These are phyloP conservation scores for Lucinisca nassula DNA, from an alignment of 2,888 invertebrate species.

Conservation along the genomic window DNA sequence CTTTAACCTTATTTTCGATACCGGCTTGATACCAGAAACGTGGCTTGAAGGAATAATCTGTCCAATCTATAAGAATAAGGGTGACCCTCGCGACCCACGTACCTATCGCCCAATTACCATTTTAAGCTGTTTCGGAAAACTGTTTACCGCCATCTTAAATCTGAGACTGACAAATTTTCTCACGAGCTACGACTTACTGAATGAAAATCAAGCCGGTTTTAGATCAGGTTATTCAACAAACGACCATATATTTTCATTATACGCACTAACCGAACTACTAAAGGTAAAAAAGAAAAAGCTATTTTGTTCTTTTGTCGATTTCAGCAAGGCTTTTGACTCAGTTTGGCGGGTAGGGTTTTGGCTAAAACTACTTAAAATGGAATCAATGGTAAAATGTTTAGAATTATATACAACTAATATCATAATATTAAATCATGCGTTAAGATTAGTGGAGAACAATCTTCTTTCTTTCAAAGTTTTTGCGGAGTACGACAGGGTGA, in stretches of 20 bases:
- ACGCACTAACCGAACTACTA: constrained; percentile 32
- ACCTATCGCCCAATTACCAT: too few relatives aligned
- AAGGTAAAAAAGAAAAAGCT: constrained; percentile 39
- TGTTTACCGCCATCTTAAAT: too few relatives aligned
- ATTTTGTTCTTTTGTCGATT: constrained; percentile 35
- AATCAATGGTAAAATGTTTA: constrained; percentile 47
- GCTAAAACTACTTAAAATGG: constrained; percentile 24
- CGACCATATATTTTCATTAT: constrained; percentile 42
- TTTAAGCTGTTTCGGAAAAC: too few relatives aligned
- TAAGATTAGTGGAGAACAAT: not conserved
- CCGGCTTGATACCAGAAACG: too few relatives aligned
- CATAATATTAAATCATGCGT: constrained; percentile 41
- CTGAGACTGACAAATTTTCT: constrained; percentile 33
- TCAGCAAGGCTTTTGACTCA: constrained; percentile 33
- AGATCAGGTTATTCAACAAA: constrained; percentile 24
- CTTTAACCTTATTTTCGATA: too few relatives aligned
- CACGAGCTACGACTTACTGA: constrained; percentile 8
- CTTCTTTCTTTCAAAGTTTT: constrained; percentile 1
- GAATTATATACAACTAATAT: constrained; percentile 43
- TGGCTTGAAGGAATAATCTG: too few relatives aligned
- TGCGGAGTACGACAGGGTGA: constrained; percentile 41
- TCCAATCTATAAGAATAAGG: too few relatives aligned
- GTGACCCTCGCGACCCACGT: too few relatives aligned
- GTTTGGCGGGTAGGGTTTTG: constrained; percentile 42
- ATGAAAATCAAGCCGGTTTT: constrained; percentile 53